Percentiles rank a stretch among this genome's conserved stretches.
These are phyloP conservation scores for Ceratotherium simum DNA, from an alignment of 2,113 vertebrate genomes.

Conservation along the genomic window DNA sequence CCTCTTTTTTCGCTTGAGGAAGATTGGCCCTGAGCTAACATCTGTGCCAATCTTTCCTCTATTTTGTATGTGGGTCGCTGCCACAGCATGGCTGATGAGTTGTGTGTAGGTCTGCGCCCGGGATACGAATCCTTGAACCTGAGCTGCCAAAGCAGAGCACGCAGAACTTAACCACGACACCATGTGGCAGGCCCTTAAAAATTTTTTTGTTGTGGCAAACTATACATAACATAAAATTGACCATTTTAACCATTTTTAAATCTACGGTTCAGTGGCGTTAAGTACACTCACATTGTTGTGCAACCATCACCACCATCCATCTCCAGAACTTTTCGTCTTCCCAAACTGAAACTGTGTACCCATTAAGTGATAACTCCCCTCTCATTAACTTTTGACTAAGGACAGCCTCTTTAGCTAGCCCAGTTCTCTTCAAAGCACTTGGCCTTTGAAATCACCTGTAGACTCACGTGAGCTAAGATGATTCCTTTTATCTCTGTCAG, in stretches of 20 bases:
- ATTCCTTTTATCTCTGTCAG: not conserved
- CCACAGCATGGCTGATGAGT: too few species aligned
- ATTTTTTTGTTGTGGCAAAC: not conserved
- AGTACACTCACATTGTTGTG: not conserved
- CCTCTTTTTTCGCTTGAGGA: too few species aligned
- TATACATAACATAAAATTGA: not conserved
- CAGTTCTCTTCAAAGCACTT: not conserved
- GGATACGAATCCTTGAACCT: too few species aligned
- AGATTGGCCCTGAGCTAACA: too few species aligned
- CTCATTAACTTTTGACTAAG: not conserved
- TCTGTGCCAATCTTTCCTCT: too few species aligned
- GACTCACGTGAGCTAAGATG: not conserved
- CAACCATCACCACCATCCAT: fast-evolving
- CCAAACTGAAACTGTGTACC: not conserved
- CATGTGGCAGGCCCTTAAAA: too few species aligned
- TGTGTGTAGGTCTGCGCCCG: too few species aligned
- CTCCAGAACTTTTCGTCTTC: not conserved
- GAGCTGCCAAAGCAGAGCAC: too few species aligned
- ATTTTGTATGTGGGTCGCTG: too few species aligned
- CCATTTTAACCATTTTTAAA: not conserved
- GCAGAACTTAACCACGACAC: too few species aligned
- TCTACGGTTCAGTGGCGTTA: not conserved
- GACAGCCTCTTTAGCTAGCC: not conserved
- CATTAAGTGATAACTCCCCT: not conserved
- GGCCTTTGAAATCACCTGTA: not conserved